Conservation (phyloP, 35 echinoderm and acorn worm species). For the Diadema setosum region DNA sequence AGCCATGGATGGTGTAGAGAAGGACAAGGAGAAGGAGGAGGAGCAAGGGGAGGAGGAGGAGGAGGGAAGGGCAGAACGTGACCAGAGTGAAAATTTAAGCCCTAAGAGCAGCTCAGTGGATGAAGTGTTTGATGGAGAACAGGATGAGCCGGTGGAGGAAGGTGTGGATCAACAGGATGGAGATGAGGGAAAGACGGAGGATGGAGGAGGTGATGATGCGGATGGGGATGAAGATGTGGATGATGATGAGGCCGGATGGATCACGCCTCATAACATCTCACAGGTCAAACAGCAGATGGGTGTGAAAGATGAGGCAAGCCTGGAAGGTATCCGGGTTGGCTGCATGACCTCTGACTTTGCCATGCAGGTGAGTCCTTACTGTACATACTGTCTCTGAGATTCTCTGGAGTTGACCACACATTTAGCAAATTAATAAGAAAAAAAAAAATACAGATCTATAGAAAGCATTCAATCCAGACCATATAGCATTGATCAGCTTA, state of each 20-base stretch:
- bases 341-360: conserved; percentile 94
- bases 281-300: conserved; percentile 30
- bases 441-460: too few relatives aligned
- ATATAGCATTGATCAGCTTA: too few relatives aligned
- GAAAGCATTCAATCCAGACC: too few relatives aligned
- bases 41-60: not conserved
- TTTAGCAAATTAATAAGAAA: too few relatives aligned
- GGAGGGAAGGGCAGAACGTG: not conserved
- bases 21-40: not conserved
- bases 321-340: conserved; percentile 40
- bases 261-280: conserved; percentile 74
- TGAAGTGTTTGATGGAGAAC: not conserved
- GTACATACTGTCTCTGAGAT: too few relatives aligned
- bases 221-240: conserved; percentile 13
- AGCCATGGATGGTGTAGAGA: not conserved
- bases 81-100: not conserved
- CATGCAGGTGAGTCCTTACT: conserved; percentile 81
- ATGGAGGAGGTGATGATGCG: conserved; percentile 17
- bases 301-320: not conserved
- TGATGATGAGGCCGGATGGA: conserved; percentile 78
- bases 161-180: not conserved
- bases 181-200: not conserved
- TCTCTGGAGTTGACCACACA: too few relatives aligned
- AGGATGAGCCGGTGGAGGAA: not conserved
- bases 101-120: not conserved